Evolutionary conservation across 2,113 vertebrate species (phyloP), one percentile per base, ranked within the genome.

Genomic region (Zapornia atra): DNA sequence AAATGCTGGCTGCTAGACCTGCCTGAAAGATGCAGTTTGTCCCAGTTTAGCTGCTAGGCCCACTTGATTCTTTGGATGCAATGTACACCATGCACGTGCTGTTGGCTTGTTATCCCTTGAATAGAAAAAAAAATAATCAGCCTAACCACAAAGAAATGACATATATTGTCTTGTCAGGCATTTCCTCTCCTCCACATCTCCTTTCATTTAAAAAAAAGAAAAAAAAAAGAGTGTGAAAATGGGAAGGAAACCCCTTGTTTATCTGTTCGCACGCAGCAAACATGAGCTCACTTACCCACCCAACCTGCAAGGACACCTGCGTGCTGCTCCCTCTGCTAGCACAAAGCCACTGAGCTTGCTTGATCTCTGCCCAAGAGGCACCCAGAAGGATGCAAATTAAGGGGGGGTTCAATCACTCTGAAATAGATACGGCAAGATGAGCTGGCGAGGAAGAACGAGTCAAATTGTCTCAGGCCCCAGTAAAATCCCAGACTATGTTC

Each of bases 401-500:
- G 3, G 10, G n/a, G n/a, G 76, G 22, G 29, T 68, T 54, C 42
- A 63, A 3, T 63, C 63, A 12, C 42, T 66, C 85, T 88, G 71
- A 90, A 93, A 85, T 1, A 88, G 59, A 93, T 59, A 63, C 0
- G 4, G 63, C 54, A 65, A 88, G 71, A 90, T 64, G 90, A 95
- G 79, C 92, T 88, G 83, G 88, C 0, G 0, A 83, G 42, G 72
- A 84, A 90, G 82, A 86, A 81, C 51, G 69, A 89, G 81, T 81
- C 79, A 82, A 54, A 92, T 96, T 96, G 91, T 94, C 66, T 95
- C 83, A 0, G 4, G 60, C 64, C 87, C 53, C 84, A 51, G 70
- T 92, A 80, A 97, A 96, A 95, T 53, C 84, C 68, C 82, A 95
- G 94, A 48, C 70, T 88, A 51, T 84, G 88, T 88, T 95, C 88